These are phyloP conservation scores for Musca domestica DNA, from an alignment of 1,140 invertebrate genomes.

Conservation along the genomic window DNA sequence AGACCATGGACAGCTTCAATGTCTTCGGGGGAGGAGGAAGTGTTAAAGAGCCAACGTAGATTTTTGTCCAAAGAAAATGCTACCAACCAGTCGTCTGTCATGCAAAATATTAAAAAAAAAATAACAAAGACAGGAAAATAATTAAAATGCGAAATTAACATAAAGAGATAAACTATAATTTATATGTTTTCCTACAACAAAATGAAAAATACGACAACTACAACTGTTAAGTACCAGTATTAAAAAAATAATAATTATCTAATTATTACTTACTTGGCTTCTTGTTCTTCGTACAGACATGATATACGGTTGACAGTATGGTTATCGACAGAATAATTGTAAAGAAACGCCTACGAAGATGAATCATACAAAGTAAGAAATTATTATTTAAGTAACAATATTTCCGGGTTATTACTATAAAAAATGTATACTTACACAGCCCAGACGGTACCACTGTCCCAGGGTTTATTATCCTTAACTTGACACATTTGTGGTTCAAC, in stretches of 20 bases:
- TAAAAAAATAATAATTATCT: not conserved
- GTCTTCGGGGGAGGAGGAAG: slow-evolving; percentile 57
- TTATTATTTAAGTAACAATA: not conserved
- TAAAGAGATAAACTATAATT: too few species aligned
- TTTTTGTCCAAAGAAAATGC: slow-evolving; percentile 66
- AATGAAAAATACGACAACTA: not conserved
- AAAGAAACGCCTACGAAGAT: slow-evolving; percentile 49
- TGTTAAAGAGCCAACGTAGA: slow-evolving; percentile 57
- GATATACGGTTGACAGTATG: slow-evolving; percentile 47
- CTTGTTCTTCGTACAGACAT: slow-evolving; percentile 41
- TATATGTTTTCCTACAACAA: not conserved
- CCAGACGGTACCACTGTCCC: slow-evolving; percentile 52
- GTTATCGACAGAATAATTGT: slow-evolving; percentile 42
- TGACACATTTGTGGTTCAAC: slow-evolving; percentile 65
- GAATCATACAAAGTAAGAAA: not conserved
- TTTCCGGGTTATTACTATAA: not conserved
- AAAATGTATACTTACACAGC: slow-evolving; percentile 55
- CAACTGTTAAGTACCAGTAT: not conserved
- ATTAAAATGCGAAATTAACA: too few species aligned
- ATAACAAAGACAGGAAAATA: not conserved
- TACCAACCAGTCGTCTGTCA: slow-evolving; percentile 56
- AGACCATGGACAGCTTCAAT: slow-evolving; percentile 64
- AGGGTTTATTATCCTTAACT: slow-evolving; percentile 45
- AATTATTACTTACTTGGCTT: slow-evolving; percentile 40
- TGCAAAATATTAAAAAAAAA: too few species aligned